Percentiles rank a stretch among this genome's conserved stretches.
Conservation (phyloP, 2,797 vertebrate genomes). For the Anguilla megastoma region DNA sequence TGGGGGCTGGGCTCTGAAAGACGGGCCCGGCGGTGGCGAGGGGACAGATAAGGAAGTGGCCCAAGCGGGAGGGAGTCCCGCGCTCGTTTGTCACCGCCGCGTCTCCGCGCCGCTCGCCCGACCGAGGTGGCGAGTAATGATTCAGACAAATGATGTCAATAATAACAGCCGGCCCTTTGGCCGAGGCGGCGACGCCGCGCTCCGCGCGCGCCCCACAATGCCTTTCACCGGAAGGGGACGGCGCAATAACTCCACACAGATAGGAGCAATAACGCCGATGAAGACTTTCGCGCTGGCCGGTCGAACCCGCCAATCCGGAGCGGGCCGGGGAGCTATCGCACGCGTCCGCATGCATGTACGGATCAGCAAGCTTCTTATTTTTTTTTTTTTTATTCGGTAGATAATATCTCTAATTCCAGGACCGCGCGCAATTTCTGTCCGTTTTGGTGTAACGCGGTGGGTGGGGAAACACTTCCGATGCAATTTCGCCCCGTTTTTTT, state of each 20-base stretch:
- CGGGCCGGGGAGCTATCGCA: conserved; percentile 60
- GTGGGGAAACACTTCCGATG: neutral
- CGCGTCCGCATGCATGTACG: conserved; percentile 62
- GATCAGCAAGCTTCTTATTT: conserved; percentile 58
- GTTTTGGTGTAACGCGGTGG: neutral
- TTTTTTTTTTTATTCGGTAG: conserved; percentile 60
- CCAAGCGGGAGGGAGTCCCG: conserved; percentile 85
- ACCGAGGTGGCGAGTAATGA: conserved; percentile 91
- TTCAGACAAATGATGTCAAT: conserved; percentile 99
- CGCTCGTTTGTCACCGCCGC: conserved; percentile 97
- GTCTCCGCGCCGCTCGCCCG: conserved; percentile 88
- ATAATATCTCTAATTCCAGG: conserved; percentile 70
- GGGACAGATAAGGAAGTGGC: conserved; percentile 92
- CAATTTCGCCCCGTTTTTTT: neutral
- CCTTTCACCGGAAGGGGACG: conserved; percentile 55
- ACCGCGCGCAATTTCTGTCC: conserved; percentile 51
- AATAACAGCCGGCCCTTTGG: conserved; percentile 92
- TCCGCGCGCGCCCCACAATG: conserved; percentile 55
- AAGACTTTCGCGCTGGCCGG: conserved; percentile 54
- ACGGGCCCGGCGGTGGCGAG: conserved; percentile 76
- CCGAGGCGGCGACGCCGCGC: conserved; percentile 72
- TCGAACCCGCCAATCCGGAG: neutral
- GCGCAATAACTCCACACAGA: conserved; percentile 54
- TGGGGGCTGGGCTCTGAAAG: conserved; percentile 60
- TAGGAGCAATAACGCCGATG: conserved; percentile 67